Conservation (phyloP, 2,113 vertebrate genomes). For the Sigmodon hispidus region DNA sequence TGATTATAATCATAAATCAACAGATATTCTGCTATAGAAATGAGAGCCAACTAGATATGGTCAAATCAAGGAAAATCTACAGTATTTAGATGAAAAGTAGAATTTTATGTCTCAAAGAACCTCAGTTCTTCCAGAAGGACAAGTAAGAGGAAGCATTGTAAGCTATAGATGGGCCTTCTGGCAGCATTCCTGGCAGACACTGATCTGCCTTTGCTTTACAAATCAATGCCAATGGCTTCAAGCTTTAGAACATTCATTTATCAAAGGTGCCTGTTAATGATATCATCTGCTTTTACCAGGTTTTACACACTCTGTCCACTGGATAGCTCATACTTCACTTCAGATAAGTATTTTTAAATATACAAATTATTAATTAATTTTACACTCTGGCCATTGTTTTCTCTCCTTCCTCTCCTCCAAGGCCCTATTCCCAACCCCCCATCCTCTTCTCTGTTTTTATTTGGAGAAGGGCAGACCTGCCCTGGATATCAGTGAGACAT, state of each 20-base stretch:
- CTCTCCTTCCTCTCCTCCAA: background rate
- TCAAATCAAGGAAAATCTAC: background rate
- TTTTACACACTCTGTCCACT: background rate
- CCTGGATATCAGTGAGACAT: background rate
- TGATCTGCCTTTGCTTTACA: background rate
- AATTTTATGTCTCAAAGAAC: conserved; percentile 36
- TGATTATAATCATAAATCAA: background rate
- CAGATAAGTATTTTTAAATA: background rate
- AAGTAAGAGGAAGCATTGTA: background rate
- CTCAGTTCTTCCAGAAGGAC: background rate
- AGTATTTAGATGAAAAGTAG: background rate
- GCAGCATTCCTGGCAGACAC: background rate
- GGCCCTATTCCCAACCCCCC: background rate
- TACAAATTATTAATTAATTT: background rate
- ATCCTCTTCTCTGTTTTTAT: background rate
- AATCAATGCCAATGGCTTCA: conserved; percentile 1
- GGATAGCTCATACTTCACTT: background rate
- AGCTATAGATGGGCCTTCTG: background rate
- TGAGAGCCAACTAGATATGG: background rate
- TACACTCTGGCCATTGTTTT: background rate
- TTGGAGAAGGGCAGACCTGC: background rate
- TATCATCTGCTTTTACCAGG: background rate
- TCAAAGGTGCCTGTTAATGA: background rate
- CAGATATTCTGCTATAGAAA: background rate
- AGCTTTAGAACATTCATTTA: conserved; percentile 8